These are phyloP conservation scores for Puffinus mauretanicus DNA, from an alignment of 2,113 vertebrate genomes.

Conservation along the genomic window DNA sequence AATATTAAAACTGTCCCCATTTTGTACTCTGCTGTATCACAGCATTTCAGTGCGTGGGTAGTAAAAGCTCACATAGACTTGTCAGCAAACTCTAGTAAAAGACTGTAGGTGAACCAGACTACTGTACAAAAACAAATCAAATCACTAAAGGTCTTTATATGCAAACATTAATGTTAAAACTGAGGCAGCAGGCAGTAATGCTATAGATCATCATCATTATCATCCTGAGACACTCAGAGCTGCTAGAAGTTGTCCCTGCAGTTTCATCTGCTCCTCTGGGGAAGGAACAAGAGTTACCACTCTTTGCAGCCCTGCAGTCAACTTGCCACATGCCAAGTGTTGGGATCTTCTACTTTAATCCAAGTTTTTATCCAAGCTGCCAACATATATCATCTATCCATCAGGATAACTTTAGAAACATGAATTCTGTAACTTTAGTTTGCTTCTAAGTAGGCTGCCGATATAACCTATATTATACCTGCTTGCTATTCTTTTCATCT, in stretches of 20 bases:
- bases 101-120: background rate
- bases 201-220: background rate
- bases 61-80: background rate
- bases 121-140: background rate
- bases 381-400: background rate
- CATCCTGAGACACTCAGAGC: background rate
- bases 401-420: background rate
- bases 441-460: background rate
- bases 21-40: background rate
- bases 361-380: background rate
- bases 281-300: background rate
- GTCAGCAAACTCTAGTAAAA: background rate
- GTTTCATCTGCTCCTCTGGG: background rate
- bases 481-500: background rate
- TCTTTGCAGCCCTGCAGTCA: background rate
- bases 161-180: background rate
- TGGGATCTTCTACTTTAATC: background rate
- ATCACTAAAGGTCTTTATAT: background rate
- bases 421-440: background rate
- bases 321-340: too few species aligned
- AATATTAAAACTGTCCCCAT: background rate
- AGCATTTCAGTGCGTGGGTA: background rate
- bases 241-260: background rate
- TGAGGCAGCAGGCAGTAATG: background rate
- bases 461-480: background rate